Percentiles rank a stretch among this genome's conserved stretches.
phyloP scores from a whole-genome alignment of 2,113 vertebrate genomes.

The Tursiops truncatus region DNA sequence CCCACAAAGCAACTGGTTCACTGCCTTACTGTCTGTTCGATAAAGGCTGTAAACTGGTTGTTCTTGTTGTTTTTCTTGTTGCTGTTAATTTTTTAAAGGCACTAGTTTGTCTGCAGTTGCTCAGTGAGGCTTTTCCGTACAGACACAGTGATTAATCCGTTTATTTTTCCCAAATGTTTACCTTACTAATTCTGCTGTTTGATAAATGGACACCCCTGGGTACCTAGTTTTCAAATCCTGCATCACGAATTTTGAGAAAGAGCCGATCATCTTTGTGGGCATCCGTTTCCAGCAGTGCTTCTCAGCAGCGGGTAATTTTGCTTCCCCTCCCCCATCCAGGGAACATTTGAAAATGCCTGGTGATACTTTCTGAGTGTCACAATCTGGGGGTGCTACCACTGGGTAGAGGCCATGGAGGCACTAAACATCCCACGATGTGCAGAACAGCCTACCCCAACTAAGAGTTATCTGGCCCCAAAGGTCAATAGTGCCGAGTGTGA shows the following conservation, averaged over 20 bases:
- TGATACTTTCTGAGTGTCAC: not conserved
- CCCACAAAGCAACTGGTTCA: not conserved
- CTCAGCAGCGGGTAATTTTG: not conserved
- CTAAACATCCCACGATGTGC: not conserved
- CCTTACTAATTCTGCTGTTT: not conserved
- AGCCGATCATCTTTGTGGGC: not conserved
- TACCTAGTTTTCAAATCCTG: not conserved
- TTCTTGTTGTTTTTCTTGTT: not conserved
- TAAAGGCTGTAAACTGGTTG: not conserved
- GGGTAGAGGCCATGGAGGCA: not conserved
- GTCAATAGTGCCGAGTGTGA: not conserved
- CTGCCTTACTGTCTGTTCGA: not conserved
- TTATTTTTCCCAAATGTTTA: not conserved
- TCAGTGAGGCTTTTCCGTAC: not conserved
- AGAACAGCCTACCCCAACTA: not conserved
- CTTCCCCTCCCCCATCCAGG: not conserved
- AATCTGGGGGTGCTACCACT: not conserved
- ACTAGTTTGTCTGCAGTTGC: not conserved
- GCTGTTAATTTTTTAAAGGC: not conserved
- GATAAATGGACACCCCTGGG: not conserved
- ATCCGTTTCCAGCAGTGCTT: not conserved
- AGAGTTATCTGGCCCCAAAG: not conserved
- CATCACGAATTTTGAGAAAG: not conserved
- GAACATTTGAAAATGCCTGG: not conserved
- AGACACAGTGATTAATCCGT: rapidly evolving